Percentiles rank a stretch among this genome's conserved stretches.
phyloP scores from a whole-genome alignment of 2,888 invertebrate species.

The Polyommatus iphigenia region DNA sequence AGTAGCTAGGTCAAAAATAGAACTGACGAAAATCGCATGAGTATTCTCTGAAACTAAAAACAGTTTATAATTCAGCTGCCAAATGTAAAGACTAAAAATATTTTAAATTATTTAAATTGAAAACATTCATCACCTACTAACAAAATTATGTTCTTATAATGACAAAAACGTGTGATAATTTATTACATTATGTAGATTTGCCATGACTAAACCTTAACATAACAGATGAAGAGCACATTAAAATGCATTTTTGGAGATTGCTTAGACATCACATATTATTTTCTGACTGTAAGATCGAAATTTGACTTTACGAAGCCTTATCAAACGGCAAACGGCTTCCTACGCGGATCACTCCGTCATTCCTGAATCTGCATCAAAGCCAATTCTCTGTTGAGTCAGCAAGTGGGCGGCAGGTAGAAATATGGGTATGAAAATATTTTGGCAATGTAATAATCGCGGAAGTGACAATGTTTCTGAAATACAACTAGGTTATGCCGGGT shows the following conservation, averaged over 20 bases:
- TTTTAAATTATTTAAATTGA: not conserved
- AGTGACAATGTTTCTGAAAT: not conserved
- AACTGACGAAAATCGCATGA: constrained; percentile 2
- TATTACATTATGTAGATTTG: constrained; percentile 17
- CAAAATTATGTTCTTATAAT: constrained; percentile 10
- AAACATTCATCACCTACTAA: constrained; percentile 16
- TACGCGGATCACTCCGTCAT: constrained; percentile 27
- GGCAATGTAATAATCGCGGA: not conserved
- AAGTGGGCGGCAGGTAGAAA: constrained; percentile 15
- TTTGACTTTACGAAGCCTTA: not conserved
- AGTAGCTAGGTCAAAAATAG: constrained; percentile 6
- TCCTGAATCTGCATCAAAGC: constrained; percentile 1
- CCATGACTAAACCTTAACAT: not conserved
- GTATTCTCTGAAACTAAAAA: not conserved
- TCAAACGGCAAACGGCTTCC: constrained; percentile 1
- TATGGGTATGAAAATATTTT: not conserved
- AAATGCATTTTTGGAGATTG: not conserved
- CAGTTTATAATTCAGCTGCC: constrained; percentile 19
- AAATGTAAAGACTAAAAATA: constrained; percentile 2
- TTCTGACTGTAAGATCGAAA: not conserved
- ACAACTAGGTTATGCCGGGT: not conserved
- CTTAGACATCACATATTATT: not conserved
- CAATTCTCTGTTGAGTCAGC: constrained; percentile 18
- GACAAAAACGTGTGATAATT: constrained; percentile 22
- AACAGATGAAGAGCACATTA: not conserved